Percentiles rank a stretch among this genome's conserved stretches.
Evolutionary conservation across 2,113 vertebrate species (phyloP).

Genomic region (Piprites chloris): DNA sequence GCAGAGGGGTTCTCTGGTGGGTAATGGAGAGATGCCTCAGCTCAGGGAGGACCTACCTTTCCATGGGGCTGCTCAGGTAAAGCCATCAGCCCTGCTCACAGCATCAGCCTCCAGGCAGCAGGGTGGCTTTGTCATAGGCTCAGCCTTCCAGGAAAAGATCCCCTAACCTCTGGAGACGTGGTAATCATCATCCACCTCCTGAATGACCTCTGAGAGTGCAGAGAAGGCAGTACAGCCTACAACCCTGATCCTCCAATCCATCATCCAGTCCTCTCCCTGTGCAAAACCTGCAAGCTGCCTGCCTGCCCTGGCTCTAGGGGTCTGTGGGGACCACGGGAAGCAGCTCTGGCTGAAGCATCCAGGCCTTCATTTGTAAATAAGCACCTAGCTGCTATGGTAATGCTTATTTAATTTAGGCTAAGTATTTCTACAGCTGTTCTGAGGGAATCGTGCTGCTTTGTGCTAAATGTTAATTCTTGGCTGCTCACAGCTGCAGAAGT

Average conservation of each 20-base stretch:
- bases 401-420: constrained; percentile 42
- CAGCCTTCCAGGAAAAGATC: background rate
- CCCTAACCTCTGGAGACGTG: background rate
- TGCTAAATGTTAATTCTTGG: background rate
- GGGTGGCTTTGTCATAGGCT: background rate
- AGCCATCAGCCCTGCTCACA: background rate
- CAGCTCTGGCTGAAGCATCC: background rate
- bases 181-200: background rate
- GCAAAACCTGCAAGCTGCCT: background rate
- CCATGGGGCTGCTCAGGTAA: background rate
- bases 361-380: constrained; percentile 25
- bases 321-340: background rate
- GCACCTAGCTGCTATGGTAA: constrained; percentile 49
- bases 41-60: background rate
- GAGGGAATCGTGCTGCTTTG: background rate
- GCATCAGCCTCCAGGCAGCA: background rate
- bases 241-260: background rate
- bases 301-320: background rate
- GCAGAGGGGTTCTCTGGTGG: background rate
- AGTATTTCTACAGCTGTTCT: constrained; percentile 49
- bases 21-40: background rate
- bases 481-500: constrained; percentile 14
- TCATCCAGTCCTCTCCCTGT: background rate
- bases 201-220: background rate
- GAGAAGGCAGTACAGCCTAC: background rate